phyloP scores from a whole-genome alignment of 2,888 invertebrate species.

The Oscheius sp. region DNA sequence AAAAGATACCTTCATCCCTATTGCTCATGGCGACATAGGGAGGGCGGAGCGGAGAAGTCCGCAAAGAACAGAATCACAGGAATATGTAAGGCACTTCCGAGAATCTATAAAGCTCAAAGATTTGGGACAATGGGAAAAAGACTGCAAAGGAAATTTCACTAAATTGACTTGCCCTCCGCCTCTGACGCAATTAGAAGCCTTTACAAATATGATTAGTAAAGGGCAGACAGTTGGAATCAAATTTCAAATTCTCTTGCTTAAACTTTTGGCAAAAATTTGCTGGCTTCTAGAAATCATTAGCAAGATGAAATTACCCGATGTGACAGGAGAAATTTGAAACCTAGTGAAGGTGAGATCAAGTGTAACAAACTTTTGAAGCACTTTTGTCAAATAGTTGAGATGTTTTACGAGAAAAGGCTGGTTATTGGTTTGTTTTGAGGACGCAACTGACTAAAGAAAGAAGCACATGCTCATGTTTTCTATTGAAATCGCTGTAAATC shows the following conservation, averaged over 20 bases:
- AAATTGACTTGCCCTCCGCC: not conserved
- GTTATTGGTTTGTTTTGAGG: not conserved
- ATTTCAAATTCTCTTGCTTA: not conserved
- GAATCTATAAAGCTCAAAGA: not conserved
- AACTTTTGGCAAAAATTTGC: not conserved
- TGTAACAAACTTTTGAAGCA: no score
- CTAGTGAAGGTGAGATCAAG: no score
- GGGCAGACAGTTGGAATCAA: not conserved
- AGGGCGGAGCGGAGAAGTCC: not conserved
- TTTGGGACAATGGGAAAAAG: not conserved
- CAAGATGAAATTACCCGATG: not conserved
- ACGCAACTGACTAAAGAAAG: not conserved
- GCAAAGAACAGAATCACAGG: not conserved
- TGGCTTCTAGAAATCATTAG: not conserved
- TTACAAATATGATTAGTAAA: not conserved
- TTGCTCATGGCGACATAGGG: constrained; percentile 22
- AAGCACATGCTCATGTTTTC: not conserved
- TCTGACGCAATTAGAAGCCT: not conserved
- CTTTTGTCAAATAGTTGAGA: not conserved
- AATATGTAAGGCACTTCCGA: no score
- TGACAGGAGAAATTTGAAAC: not conserved
- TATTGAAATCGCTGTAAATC: not conserved
- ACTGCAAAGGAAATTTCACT: no score
- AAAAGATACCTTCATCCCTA: constrained; percentile 8
- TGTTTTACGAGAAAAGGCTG: not conserved